phyloP scores from a whole-genome alignment of 2,888 invertebrate species.

The Perizoma flavofasciatum region DNA sequence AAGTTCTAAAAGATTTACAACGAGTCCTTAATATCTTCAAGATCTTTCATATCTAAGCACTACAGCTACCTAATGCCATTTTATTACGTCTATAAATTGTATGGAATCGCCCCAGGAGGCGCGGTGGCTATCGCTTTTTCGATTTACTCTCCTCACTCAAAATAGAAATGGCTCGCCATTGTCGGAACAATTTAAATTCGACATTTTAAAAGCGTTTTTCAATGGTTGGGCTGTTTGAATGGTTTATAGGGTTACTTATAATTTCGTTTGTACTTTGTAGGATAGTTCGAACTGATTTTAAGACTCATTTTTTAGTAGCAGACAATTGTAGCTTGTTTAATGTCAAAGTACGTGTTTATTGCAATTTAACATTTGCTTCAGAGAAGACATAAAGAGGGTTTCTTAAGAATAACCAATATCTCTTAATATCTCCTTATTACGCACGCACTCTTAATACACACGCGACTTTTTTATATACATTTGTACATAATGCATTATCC shows the following conservation, averaged over 20 bases:
- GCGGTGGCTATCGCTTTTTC: slow-evolving; percentile 75
- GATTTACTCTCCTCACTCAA: slow-evolving; percentile 73
- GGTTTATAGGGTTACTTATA: slow-evolving; percentile 35
- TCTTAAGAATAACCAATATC: too few species aligned
- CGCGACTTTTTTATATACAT: too few species aligned
- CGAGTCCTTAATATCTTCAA: slow-evolving; percentile 34
- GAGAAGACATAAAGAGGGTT: too few species aligned
- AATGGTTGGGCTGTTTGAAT: slow-evolving; percentile 43
- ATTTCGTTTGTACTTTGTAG: slow-evolving; percentile 14
- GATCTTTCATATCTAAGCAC: slow-evolving; percentile 35
- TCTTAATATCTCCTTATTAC: too few species aligned
- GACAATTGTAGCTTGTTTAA: not conserved
- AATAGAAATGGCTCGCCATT: slow-evolving; percentile 75
- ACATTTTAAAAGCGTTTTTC: slow-evolving; percentile 69
- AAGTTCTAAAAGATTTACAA: slow-evolving; percentile 25
- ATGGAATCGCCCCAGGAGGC: slow-evolving; percentile 76
- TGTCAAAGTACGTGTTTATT: too few species aligned
- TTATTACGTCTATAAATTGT: slow-evolving; percentile 79
- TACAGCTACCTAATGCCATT: slow-evolving; percentile 65
- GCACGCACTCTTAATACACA: too few species aligned
- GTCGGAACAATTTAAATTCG: slow-evolving; percentile 72
- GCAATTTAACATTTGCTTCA: too few species aligned
- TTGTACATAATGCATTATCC: too few species aligned
- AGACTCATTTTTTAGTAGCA: not conserved
- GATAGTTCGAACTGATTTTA: slow-evolving; percentile 6